Conservation (phyloP, 37 sponge, comb jelly and placozoan species). For the Crambe crambe region DNA sequence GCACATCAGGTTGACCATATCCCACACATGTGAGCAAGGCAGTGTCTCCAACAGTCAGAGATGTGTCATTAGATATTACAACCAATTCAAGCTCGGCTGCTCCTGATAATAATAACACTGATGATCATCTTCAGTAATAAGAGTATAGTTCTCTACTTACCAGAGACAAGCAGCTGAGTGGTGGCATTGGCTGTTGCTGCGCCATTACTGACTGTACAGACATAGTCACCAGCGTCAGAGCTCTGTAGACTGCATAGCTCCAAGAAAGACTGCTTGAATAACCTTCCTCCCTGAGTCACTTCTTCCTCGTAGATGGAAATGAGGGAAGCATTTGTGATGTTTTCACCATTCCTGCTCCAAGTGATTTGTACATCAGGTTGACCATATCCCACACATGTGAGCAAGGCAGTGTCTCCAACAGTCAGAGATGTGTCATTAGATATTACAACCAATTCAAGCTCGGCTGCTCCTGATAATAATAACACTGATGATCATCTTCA, state of each 20-base stretch:
- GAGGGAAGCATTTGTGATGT: neutral
- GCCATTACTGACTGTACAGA: conserved; percentile 21
- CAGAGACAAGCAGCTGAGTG: neutral
- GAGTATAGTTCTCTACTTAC: neutral
- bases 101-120: neutral
- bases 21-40: conserved; percentile 13
- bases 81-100: neutral
- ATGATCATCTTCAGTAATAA: neutral
- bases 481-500: neutral
- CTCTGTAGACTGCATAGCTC: neutral
- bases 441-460: neutral
- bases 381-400: conserved; percentile 23
- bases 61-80: conserved; percentile 4
- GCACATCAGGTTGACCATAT: conserved; percentile 9
- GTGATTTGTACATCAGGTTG: conserved; percentile 6
- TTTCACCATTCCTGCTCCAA: conserved; percentile 12
- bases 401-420: conserved; percentile 20
- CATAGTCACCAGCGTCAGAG: neutral
- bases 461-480: neutral
- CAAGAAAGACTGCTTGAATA: conserved; percentile 23
- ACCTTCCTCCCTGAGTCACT: neutral
- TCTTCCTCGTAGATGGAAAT: conserved; percentile 17
- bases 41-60: conserved; percentile 19
- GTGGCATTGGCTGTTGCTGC: neutral
- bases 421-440: neutral